Percentiles rank a stretch among this genome's conserved stretches.
These are phyloP conservation scores for Nilaparvata lugens DNA, from an alignment of 1,140 invertebrate species.

Conservation along the genomic window DNA sequence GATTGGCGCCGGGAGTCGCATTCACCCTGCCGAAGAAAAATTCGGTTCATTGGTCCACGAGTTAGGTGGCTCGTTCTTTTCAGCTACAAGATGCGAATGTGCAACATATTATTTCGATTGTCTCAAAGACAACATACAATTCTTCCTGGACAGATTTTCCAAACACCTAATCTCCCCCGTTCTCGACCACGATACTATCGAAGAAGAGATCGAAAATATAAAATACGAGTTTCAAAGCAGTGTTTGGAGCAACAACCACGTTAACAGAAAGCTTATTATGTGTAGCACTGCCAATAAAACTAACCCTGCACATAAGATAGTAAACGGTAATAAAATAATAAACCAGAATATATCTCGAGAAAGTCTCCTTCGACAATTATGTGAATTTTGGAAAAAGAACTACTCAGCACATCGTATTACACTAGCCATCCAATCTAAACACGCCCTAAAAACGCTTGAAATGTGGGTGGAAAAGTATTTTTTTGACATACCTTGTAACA, in stretches of 20 bases:
- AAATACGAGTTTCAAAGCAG: conserved; percentile 82
- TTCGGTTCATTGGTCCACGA: conserved; percentile 41
- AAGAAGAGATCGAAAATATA: conserved; percentile 82
- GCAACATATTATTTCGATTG: conserved; percentile 86
- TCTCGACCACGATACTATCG: conserved; percentile 77
- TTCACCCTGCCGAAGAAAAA: conserved; percentile 44
- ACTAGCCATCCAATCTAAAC: conserved; percentile 66
- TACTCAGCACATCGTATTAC: conserved; percentile 88
- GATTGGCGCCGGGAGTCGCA: conserved; percentile 65
- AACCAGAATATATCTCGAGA: conserved; percentile 55
- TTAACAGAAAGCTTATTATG: conserved; percentile 61
- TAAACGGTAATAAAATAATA: conserved; percentile 75
- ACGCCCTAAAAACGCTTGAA: conserved; percentile 66
- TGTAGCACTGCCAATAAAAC: conserved; percentile 37
- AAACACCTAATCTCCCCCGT: conserved; percentile 84
- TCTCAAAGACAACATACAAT: conserved; percentile 60
- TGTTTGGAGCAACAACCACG: conserved; percentile 51
- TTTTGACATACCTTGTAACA: conserved; percentile 52
- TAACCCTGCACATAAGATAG: conserved; percentile 69
- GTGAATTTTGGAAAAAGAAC: conserved; percentile 69
- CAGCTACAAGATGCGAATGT: conserved; percentile 60
- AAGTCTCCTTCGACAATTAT: conserved; percentile 50
- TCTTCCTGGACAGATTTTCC: conserved; percentile 75
- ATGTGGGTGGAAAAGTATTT: conserved; percentile 52
- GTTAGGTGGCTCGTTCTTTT: conserved; percentile 42